Evolutionary conservation across 92 coral and sea anemone genomes (phyloP).

Genomic region (Chrysogorgia sp.): DNA sequence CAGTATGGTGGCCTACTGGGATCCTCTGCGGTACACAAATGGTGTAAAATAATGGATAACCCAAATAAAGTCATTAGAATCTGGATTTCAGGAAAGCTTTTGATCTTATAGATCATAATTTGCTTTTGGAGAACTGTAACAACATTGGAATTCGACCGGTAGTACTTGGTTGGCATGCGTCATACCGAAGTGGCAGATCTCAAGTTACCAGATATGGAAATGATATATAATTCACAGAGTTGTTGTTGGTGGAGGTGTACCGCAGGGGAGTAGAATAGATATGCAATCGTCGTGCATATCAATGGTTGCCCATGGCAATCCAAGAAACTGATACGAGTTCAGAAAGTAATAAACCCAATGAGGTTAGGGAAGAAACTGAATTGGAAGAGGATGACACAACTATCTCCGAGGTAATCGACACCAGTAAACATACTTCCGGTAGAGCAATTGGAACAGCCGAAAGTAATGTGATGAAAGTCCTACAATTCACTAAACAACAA

Average conservation of each 20-base stretch:
- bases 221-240: no score
- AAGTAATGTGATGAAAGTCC: no score
- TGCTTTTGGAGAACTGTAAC: neutral
- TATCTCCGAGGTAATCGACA: no score
- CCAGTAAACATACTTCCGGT: no score
- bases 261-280: neutral
- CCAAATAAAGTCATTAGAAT: neutral
- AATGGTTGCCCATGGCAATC: no score
- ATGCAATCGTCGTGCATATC: neutral
- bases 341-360: no score
- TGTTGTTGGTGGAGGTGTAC: no score
- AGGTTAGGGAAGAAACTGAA: no score
- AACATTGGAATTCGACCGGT: neutral
- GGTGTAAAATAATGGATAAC: neutral
- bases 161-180: neutral
- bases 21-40: slow-evolving; percentile 14
- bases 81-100: slow-evolving; percentile 2
- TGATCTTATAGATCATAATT: slow-evolving; percentile 10
- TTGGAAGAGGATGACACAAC: no score
- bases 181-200: neutral
- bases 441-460: no score
- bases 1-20: slow-evolving; percentile 1
- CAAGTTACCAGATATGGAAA: neutral
- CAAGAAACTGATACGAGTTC: no score
- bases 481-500: no score